Base-by-base conservation (phyloP, 2,888 invertebrate species). In the Chloromyia formosa region DNA sequence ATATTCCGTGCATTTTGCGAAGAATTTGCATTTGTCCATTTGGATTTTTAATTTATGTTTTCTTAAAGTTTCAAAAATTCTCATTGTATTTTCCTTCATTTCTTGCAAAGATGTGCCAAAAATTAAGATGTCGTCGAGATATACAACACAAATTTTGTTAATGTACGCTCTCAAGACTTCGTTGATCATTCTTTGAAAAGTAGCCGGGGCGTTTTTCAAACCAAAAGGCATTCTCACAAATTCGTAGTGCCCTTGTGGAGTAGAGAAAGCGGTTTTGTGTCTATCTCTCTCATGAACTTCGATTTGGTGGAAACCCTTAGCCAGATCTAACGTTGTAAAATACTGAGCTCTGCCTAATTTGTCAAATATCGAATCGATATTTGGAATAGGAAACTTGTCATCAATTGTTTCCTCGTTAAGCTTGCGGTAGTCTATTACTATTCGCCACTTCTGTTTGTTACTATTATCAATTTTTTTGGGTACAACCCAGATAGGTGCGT, bases 161-260 rank as follows among this genome's bases (percentile, higher is more conserved):
- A 73, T 61, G 49, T 60, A 61, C n/a, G 1, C 82, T 83, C 40
- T 79, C 9, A 84, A 71, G 7, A 80, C 23, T 14, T 54, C 42
- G 20, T 71, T 56, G 2, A 71, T 71, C 58, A 71, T 56, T 23
- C 0, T 83, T 79, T 71, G 71, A 9, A 71, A 71, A 10, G 71
- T 71, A n/a, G 71, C 60, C 0, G 85, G 85, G 0, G 84, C 83
- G 73, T 82, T 83, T 79, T 81, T 82, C 12, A 86, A 80, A 2
- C 81, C 83, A 75, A 84, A 82, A 0, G 82, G 82, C 81, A 83
- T 81, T 16, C 81, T 49, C 7, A 42, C 75, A 69, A 78, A 83
- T 77, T 83, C 80, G 69, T 78, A 82, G 76, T 82, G 73, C 7
- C 71, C 71, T 49, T 22, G 45, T 1, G 35, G 45, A 12, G 66